Percentiles rank a stretch among this genome's conserved stretches.
phyloP scores from a whole-genome alignment of 2,113 vertebrate genomes.

The Tor tambroides region DNA sequence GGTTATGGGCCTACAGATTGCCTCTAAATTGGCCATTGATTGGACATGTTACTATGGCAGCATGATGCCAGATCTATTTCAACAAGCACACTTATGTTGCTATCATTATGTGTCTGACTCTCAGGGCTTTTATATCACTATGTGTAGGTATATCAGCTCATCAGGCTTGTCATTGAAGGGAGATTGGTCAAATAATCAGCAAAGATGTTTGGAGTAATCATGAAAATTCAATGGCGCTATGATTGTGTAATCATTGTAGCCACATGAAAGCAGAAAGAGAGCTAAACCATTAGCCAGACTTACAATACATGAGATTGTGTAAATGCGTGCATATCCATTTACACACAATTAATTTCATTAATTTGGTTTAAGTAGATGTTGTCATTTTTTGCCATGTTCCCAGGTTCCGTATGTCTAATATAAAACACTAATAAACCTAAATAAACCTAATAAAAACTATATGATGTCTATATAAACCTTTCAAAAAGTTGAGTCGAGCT shows the following conservation, averaged over 20 bases:
- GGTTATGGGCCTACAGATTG: neutral
- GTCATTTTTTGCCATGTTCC: neutral
- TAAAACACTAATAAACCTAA: neutral
- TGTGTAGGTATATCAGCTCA: constrained; percentile 18
- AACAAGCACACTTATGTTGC: neutral
- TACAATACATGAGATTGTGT: neutral
- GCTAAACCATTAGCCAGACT: constrained; percentile 17
- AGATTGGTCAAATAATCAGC: constrained; percentile 36
- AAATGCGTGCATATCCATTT: constrained; percentile 3
- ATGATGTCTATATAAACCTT: neutral
- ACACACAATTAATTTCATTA: neutral
- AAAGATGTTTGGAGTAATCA: constrained; percentile 23
- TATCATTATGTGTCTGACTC: neutral
- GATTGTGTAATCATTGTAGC: constrained; percentile 15
- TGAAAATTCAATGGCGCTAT: neutral
- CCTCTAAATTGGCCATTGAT: neutral
- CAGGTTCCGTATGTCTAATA: neutral
- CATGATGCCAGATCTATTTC: constrained; percentile 4
- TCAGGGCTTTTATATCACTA: neutral
- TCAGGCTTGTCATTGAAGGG: neutral
- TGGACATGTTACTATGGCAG: constrained; percentile 11
- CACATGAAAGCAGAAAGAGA: neutral
- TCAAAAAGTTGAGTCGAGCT: no score
- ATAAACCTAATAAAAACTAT: neutral
- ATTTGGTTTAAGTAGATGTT: neutral